Conservation (phyloP, 2,888 invertebrate species). For the Dicranocentrus wangi region DNA sequence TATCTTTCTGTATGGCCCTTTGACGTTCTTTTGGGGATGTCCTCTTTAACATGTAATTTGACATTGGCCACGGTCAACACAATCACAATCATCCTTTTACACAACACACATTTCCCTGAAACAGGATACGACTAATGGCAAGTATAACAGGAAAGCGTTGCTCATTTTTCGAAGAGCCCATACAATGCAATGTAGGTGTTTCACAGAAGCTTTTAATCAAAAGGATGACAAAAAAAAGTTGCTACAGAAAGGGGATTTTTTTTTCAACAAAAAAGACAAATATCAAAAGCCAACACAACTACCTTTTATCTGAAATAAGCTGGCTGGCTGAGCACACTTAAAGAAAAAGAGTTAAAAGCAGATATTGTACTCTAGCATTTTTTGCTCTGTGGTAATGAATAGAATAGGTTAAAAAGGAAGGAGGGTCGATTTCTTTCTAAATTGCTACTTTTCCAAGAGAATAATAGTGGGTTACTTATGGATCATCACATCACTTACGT, state of each 20-base stretch:
- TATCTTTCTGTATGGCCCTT: background rate
- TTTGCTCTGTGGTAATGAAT: slow-evolving; percentile 35
- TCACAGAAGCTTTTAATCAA: slow-evolving; percentile 56
- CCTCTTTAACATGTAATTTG: slow-evolving; percentile 45
- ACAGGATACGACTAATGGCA: too few species aligned
- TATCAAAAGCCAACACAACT: slow-evolving; percentile 13
- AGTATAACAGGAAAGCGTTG: too few species aligned
- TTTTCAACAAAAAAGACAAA: slow-evolving; percentile 15
- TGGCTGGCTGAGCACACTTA: slow-evolving; percentile 28
- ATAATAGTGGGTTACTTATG: slow-evolving; percentile 66
- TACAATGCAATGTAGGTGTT: background rate
- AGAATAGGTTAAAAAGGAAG: slow-evolving; percentile 65
- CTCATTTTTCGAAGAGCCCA: background rate
- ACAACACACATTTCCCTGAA: too few species aligned
- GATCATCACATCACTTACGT: slow-evolving; percentile 40
- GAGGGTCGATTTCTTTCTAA: slow-evolving; percentile 66
- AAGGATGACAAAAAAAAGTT: slow-evolving; percentile 47
- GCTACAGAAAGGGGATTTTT: slow-evolving; percentile 1
- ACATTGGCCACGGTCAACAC: slow-evolving; percentile 63
- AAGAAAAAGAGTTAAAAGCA: slow-evolving; percentile 60
- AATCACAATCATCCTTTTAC: slow-evolving; percentile 3
- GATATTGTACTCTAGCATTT: slow-evolving; percentile 44
- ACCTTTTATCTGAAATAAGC: too few species aligned
- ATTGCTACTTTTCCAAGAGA: slow-evolving; percentile 69
- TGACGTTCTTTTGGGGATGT: background rate